Base-by-base conservation (phyloP, 2,113 vertebrate species). In the Nerophis ophidion region DNA sequence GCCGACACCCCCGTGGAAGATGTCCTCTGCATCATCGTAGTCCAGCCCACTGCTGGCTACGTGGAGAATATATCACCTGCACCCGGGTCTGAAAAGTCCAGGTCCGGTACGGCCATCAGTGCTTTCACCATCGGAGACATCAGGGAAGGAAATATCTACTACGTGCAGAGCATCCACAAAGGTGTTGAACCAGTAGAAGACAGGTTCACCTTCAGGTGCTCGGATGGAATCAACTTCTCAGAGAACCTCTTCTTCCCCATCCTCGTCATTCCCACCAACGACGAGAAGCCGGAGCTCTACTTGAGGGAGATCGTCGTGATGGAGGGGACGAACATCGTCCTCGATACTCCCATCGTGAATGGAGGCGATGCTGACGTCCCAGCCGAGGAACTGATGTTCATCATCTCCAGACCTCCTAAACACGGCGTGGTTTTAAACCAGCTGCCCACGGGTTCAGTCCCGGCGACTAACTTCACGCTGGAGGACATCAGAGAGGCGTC, bases 1-100 rank as follows among this genome's bases (percentile, higher is more conserved):
- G 65, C 54, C 0, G 96, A 98, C 76, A 95, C 94, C 13, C 90
- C 88, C 7, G 81, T 62, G 0, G 94, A 95, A 66, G 94, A 96
- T 72, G 90, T 98, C 69, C 87, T 98, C 33, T 98, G 95, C 82
- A 98, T 93, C 2, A 92, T 98, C 71, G 74, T 94, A 44, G 87
- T 91, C 58, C 96, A 98, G 70, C 93, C 95, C 0, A 78, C 86
- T 0, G 93, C 91, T 4, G 96, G 95, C 14, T 98, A 97, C 11
- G 72, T 97, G 42, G 95, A 98, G 73, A 97, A 98, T 77, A 92
- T 96, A 66, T 96, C 96, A 51, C 96, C 96, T 14, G 93, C 93
- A 2, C 94, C 93, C n/a, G 96, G 96, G 61, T 98, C 96, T 48
- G 96, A 98, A 76, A 97, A 94, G 77, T 97, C 95, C 13, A 90